Evolutionary conservation across 2,113 vertebrate species (phyloP).

Genomic region (Papio anubis): DNA sequence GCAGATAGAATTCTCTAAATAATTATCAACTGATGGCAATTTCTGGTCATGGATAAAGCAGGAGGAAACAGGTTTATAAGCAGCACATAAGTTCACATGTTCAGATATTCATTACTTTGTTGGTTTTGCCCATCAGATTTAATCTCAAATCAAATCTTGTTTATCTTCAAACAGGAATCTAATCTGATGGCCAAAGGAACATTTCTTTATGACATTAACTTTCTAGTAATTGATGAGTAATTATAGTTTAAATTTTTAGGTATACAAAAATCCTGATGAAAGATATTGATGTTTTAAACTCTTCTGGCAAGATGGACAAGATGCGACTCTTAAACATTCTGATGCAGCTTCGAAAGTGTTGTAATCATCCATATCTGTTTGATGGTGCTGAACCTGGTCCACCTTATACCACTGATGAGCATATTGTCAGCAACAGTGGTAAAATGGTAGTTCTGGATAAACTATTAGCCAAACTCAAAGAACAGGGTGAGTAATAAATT

Average conservation of each 20-base stretch:
- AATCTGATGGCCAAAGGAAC: not conserved
- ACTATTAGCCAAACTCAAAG: slow-evolving; percentile 90
- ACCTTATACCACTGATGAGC: slow-evolving; percentile 93
- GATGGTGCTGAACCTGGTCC: slow-evolving; percentile 93
- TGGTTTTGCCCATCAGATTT: slow-evolving; percentile 36
- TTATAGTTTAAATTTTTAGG: slow-evolving; percentile 82
- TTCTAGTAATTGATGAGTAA: slow-evolving; percentile 57
- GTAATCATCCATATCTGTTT: slow-evolving; percentile 93
- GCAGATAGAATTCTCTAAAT: not conserved
- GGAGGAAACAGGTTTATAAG: slow-evolving; percentile 8
- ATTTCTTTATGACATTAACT: slow-evolving; percentile 1
- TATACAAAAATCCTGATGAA: slow-evolving; percentile 95
- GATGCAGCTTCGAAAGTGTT: slow-evolving; percentile 94
- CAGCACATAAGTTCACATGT: not conserved
- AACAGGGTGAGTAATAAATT: slow-evolving; percentile 86
- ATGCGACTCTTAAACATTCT: slow-evolving; percentile 94
- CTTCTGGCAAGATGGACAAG: slow-evolving; percentile 94
- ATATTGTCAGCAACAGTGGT: slow-evolving; percentile 92
- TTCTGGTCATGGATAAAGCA: slow-evolving; percentile 14
- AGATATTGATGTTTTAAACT: slow-evolving; percentile 94
- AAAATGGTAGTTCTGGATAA: slow-evolving; percentile 94
- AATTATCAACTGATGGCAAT: not conserved
- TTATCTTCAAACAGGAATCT: slow-evolving; percentile 32
- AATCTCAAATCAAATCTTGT: not conserved
- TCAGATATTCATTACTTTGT: slow-evolving; percentile 15